Evolutionary conservation across 2,797 vertebrate genomes (phyloP).

Genomic region (Anas georgica): DNA sequence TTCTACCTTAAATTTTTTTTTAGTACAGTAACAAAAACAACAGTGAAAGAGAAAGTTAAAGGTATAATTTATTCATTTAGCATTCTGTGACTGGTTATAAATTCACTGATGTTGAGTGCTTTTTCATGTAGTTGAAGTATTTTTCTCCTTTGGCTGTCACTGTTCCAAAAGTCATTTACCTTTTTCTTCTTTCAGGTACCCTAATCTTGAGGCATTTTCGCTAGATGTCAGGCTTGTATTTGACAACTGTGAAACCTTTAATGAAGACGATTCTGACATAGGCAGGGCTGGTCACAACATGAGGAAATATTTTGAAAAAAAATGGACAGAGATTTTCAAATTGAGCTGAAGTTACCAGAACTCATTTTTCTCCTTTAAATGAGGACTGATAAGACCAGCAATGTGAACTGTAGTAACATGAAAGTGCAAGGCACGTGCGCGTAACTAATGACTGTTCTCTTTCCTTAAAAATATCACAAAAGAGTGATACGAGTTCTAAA

Average conservation of each 20-base stretch:
- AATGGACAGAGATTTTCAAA: slow-evolving; percentile 98
- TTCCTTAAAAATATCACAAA: slow-evolving; percentile 67
- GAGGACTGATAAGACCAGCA: slow-evolving; percentile 83
- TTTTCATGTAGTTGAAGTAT: background rate
- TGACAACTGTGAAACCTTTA: slow-evolving; percentile 99
- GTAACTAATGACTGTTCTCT: slow-evolving; percentile 70
- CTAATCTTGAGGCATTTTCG: slow-evolving; percentile 95
- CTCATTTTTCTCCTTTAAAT: slow-evolving; percentile 37
- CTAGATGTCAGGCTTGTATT: slow-evolving; percentile 98
- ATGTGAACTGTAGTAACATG: slow-evolving; percentile 80
- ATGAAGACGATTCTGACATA: slow-evolving; percentile 99
- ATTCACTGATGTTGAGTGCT: background rate
- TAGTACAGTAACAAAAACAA: background rate
- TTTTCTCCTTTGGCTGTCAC: background rate
- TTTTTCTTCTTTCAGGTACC: slow-evolving; percentile 86
- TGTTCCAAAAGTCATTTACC: slow-evolving; percentile 9
- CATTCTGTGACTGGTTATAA: background rate
- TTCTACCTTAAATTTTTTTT: background rate
- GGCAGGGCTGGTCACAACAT: slow-evolving; percentile 98
- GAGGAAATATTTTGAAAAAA: slow-evolving; percentile 98
- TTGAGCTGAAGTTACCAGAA: slow-evolving; percentile 86
- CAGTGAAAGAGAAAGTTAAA: background rate
- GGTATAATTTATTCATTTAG: background rate
- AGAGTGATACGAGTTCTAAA: slow-evolving; percentile 77
- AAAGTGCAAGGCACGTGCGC: slow-evolving; percentile 78